Conservation (phyloP, 2,797 vertebrate species). For the Buceros bicornis region DNA sequence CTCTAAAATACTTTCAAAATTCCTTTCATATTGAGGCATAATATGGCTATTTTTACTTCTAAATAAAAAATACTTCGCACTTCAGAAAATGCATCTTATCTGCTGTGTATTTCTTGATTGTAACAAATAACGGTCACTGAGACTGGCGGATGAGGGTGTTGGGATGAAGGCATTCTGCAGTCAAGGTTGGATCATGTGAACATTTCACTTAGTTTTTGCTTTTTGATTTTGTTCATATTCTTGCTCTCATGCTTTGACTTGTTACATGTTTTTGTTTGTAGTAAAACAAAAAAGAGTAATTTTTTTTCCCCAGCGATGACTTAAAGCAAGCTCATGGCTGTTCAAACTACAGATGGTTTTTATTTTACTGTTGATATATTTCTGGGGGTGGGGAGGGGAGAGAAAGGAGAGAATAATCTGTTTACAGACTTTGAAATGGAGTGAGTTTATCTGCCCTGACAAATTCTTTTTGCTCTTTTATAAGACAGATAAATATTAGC, state of each 20-base stretch:
- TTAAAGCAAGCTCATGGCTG: not conserved
- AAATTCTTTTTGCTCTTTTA: not conserved
- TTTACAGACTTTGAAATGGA: not conserved
- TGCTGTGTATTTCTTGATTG: not conserved
- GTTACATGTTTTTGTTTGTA: not conserved
- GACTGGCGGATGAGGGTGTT: not conserved
- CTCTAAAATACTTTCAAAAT: not conserved
- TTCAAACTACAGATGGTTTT: not conserved
- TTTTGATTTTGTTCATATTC: not conserved
- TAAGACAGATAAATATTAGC: not conserved
- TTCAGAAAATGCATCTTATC: not conserved
- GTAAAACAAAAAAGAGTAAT: not conserved
- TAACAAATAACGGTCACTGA: not conserved
- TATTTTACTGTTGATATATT: not conserved
- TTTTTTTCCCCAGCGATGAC: not conserved
- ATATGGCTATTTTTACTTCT: not conserved
- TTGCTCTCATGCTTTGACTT: not conserved
- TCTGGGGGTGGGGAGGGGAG: not conserved
- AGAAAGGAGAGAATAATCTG: not conserved
- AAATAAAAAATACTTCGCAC: not conserved
- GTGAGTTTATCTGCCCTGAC: not conserved
- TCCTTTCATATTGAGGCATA: not conserved
- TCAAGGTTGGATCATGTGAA: not conserved
- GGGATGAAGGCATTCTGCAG: not conserved
- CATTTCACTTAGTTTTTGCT: not conserved